Conservation (phyloP, 2,113 vertebrate species). For the Pachypanchax playfairii region DNA sequence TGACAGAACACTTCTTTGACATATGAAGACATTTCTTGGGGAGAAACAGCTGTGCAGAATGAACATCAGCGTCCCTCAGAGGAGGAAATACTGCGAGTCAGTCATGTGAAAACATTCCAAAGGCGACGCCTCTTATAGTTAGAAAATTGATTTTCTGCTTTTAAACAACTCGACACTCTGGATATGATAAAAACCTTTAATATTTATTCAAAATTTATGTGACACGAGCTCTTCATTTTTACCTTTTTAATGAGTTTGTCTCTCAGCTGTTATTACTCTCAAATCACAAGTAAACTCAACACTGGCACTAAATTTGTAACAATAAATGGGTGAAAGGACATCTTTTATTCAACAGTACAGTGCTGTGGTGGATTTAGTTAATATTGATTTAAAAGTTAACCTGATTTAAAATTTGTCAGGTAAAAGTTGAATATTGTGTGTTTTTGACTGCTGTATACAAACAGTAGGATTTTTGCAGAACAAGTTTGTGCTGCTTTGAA, state of each 20-base stretch:
- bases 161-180: neutral
- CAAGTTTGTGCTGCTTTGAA: neutral
- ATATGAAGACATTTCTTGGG: slow-evolving; percentile 45
- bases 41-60: slow-evolving; percentile 18
- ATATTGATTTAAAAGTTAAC: too few relatives aligned
- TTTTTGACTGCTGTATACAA: too few relatives aligned
- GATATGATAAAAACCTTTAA: slow-evolving; percentile 3
- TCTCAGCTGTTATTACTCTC: too few relatives aligned
- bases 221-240: too few relatives aligned
- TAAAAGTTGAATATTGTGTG: too few relatives aligned
- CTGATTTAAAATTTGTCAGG: too few relatives aligned
- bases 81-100: slow-evolving; percentile 13
- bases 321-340: too few relatives aligned
- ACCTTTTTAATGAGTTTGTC: too few relatives aligned
- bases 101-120: slow-evolving; percentile 30
- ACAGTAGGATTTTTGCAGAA: neutral
- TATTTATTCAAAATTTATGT: neutral
- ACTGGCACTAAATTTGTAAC: too few relatives aligned
- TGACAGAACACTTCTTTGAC: slow-evolving; percentile 42
- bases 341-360: too few relatives aligned
- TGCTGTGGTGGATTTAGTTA: too few relatives aligned
- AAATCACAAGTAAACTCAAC: too few relatives aligned
- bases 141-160: neutral
- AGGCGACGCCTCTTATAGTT: neutral
- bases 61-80: slow-evolving; percentile 24